A percentile compares a stretch with the other conserved stretches of the same genome.
Conservation (phyloP, 2,888 invertebrate genomes). For the Nasonovia ribisnigri region DNA sequence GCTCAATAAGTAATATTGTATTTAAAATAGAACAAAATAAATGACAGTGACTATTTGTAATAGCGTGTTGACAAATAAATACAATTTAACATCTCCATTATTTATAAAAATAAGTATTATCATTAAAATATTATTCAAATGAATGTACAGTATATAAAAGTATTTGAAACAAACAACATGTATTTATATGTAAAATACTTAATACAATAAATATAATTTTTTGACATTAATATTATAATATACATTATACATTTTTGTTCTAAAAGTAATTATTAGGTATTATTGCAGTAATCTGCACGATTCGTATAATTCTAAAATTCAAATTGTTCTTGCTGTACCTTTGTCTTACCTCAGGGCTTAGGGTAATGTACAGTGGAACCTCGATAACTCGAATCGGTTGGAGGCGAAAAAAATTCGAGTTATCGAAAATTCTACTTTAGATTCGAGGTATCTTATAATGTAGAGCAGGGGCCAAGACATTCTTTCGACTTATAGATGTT, state of each 20-base stretch:
- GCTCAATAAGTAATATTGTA: not conserved
- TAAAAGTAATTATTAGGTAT: no score
- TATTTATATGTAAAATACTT: not conserved
- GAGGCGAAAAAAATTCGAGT: no score
- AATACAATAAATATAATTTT: no score
- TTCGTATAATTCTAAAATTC: not conserved
- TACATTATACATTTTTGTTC: no score
- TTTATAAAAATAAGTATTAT: not conserved
- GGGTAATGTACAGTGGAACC: no score
- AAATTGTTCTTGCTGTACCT: not conserved
- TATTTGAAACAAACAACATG: not conserved
- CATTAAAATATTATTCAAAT: not conserved
- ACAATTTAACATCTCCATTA: not conserved
- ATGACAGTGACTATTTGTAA: not conserved
- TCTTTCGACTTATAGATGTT: no score
- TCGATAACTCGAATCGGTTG: no score
- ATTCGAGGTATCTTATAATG: no score
- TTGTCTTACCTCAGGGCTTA: no score
- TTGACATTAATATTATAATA: not conserved
- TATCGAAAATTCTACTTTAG: no score
- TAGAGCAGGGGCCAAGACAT: no score
- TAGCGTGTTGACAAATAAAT: not conserved
- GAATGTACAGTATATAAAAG: not conserved
- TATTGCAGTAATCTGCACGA: not conserved
- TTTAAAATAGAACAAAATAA: not conserved